phyloP scores from a whole-genome alignment of 2,797 vertebrate species.

The Bovichtus diacanthus region DNA sequence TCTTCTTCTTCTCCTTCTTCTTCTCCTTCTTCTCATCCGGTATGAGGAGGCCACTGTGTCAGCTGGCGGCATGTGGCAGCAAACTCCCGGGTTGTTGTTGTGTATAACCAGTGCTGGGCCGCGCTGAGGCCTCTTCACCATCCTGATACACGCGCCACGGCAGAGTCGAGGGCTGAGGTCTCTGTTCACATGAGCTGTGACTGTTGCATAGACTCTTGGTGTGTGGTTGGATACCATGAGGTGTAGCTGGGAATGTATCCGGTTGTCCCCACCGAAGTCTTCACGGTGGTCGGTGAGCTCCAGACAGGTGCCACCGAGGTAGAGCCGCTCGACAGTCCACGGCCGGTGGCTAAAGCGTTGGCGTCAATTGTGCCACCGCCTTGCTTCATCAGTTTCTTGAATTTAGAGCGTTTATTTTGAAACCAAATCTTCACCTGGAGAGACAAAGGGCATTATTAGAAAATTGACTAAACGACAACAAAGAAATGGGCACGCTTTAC shows the following conservation, averaged over 20 bases:
- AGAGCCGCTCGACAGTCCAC: constrained; percentile 92
- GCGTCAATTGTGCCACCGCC: constrained; percentile 93
- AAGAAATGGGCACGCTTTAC: constrained; percentile 27
- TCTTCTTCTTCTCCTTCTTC: constrained; percentile 45
- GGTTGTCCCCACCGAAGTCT: constrained; percentile 89
- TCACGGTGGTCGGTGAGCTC: constrained; percentile 92
- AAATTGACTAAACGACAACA: neutral
- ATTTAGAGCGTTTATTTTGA: constrained; percentile 95
- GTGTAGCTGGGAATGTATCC: constrained; percentile 98
- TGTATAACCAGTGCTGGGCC: constrained; percentile 66
- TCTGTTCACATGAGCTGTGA: constrained; percentile 95
- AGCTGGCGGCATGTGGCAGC: constrained; percentile 81
- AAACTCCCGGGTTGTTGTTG: constrained; percentile 85
- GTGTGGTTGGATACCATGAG: constrained; percentile 96
- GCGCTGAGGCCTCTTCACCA: constrained; percentile 54
- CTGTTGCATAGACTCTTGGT: constrained; percentile 99
- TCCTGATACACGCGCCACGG: constrained; percentile 74
- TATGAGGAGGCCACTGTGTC: constrained; percentile 81
- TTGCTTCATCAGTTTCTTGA: constrained; percentile 96
- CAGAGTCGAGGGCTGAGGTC: constrained; percentile 67
- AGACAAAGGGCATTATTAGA: neutral
- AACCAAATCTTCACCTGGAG: constrained; percentile 96
- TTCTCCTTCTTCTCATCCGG: constrained; percentile 59
- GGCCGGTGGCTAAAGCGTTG: constrained; percentile 90
- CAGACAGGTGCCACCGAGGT: constrained; percentile 93